phyloP scores from a whole-genome alignment of 2,797 vertebrate genomes.

The Vireo griseus region DNA sequence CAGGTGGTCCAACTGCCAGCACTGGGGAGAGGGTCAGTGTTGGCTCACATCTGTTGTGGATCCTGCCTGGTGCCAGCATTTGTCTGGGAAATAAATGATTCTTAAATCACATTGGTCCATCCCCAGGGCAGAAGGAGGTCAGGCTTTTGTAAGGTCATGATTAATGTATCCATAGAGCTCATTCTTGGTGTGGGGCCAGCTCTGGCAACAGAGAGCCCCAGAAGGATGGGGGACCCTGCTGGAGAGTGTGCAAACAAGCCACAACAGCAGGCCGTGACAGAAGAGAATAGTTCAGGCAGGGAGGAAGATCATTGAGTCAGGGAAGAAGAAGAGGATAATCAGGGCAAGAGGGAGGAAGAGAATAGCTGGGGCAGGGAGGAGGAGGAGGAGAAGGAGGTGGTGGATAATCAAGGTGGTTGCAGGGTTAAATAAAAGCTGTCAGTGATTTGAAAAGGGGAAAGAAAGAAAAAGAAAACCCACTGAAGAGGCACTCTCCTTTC shows the following conservation, averaged over 20 bases:
- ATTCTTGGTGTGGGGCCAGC: neutral
- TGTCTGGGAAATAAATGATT: neutral
- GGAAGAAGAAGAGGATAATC: neutral
- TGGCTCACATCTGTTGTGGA: neutral
- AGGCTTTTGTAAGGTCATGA: neutral
- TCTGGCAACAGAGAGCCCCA: neutral
- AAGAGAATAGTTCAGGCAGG: neutral
- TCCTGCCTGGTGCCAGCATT: neutral
- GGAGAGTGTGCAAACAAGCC: neutral
- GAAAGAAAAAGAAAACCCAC: neutral
- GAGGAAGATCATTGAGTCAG: neutral
- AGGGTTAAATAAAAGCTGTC: slow-evolving; percentile 38
- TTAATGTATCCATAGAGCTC: neutral
- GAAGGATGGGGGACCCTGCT: neutral
- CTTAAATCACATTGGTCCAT: neutral
- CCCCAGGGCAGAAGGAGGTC: neutral
- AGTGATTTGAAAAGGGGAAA: slow-evolving; percentile 20
- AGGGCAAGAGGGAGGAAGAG: neutral
- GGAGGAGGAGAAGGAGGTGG: neutral
- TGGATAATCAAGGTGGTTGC: neutral
- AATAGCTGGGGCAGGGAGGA: neutral
- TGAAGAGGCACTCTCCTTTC: slow-evolving; percentile 24
- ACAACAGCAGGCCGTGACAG: neutral
- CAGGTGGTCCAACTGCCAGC: neutral
- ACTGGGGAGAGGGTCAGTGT: neutral